Evolutionary conservation across 2,113 vertebrate genomes (phyloP).

Genomic region (Pao palembangensis): DNA sequence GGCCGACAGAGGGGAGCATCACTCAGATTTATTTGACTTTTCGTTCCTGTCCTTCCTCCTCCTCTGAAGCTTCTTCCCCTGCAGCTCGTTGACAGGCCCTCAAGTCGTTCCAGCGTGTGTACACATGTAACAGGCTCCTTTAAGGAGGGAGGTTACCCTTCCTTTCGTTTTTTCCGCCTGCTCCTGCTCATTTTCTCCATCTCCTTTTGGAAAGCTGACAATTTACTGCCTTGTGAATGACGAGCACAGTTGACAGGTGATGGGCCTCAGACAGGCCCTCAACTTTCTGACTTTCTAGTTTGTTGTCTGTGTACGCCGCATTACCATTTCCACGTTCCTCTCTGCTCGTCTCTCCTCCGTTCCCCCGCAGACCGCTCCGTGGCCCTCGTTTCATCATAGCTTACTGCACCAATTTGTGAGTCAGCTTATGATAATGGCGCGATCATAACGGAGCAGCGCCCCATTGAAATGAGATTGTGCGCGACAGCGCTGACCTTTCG

Average conservation of each 20-base stretch:
- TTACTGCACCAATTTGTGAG: slow-evolving; percentile 70
- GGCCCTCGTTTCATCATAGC: slow-evolving; percentile 45
- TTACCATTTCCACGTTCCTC: slow-evolving; percentile 19
- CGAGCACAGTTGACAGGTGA: slow-evolving; percentile 17
- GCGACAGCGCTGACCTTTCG: slow-evolving; percentile 73
- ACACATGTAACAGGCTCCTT: slow-evolving; percentile 66
- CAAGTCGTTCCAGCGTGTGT: slow-evolving; percentile 74
- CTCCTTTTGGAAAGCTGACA: slow-evolving; percentile 47
- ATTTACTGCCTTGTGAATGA: slow-evolving; percentile 61
- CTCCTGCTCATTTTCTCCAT: slow-evolving; percentile 40
- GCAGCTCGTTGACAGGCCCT: slow-evolving; percentile 72
- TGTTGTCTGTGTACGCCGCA: slow-evolving; percentile 38
- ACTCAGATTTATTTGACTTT: slow-evolving; percentile 80
- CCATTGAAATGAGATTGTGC: slow-evolving; percentile 61
- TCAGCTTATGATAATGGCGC: slow-evolving; percentile 71
- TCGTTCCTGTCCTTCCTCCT: slow-evolving; percentile 53
- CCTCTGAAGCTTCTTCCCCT: slow-evolving; percentile 50
- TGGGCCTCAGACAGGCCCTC: slow-evolving; percentile 23
- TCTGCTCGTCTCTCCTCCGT: slow-evolving; percentile 8
- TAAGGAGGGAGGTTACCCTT: slow-evolving; percentile 59
- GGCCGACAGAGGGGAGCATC: slow-evolving; percentile 66
- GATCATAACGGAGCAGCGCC: slow-evolving; percentile 65
- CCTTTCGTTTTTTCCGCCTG: background rate
- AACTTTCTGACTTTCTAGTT: slow-evolving; percentile 4
- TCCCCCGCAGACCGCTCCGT: slow-evolving; percentile 17